Evolutionary conservation across 2,888 invertebrate species (phyloP).

Genomic region (Asteroscopus sphinx): DNA sequence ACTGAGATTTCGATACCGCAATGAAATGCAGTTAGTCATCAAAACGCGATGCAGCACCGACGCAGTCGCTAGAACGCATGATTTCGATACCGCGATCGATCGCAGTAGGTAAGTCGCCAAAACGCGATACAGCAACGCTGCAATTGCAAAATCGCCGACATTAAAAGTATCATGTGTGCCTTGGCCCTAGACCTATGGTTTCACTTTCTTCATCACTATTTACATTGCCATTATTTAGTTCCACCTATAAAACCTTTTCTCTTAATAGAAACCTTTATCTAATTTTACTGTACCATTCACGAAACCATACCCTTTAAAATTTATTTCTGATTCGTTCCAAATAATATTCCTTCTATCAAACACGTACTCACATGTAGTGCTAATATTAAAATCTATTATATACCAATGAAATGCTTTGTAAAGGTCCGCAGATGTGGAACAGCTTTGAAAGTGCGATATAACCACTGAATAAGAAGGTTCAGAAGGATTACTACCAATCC

Average conservation of each 20-base stretch:
- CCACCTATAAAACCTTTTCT: conserved; percentile 4
- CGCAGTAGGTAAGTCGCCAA: too few species aligned
- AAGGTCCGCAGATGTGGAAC: neutral
- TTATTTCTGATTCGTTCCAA: conserved; percentile 28
- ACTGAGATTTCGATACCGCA: too few species aligned
- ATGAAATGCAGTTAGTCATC: too few species aligned
- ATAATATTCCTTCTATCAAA: conserved; percentile 23
- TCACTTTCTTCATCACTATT: conserved; percentile 20
- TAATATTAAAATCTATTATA: conserved; percentile 22
- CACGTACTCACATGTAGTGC: conserved; percentile 8
- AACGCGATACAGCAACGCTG: too few species aligned
- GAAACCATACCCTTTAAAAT: conserved; percentile 19
- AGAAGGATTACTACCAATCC: conserved; percentile 12
- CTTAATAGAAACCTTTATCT: conserved; percentile 17
- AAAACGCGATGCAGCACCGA: too few species aligned
- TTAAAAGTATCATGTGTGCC: too few species aligned
- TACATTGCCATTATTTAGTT: conserved; percentile 12
- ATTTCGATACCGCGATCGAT: too few species aligned
- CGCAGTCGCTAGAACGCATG: too few species aligned
- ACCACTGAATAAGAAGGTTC: conserved; percentile 1
- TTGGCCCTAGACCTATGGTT: neutral
- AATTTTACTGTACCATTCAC: conserved; percentile 17
- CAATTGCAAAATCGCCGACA: too few species aligned
- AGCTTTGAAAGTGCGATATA: conserved; percentile 24
- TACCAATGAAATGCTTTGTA: conserved; percentile 31